Percentiles rank a stretch among this genome's conserved stretches.
Evolutionary conservation across 2,888 invertebrate species (phyloP).

Genomic region (Drosophila melanocephala): DNA sequence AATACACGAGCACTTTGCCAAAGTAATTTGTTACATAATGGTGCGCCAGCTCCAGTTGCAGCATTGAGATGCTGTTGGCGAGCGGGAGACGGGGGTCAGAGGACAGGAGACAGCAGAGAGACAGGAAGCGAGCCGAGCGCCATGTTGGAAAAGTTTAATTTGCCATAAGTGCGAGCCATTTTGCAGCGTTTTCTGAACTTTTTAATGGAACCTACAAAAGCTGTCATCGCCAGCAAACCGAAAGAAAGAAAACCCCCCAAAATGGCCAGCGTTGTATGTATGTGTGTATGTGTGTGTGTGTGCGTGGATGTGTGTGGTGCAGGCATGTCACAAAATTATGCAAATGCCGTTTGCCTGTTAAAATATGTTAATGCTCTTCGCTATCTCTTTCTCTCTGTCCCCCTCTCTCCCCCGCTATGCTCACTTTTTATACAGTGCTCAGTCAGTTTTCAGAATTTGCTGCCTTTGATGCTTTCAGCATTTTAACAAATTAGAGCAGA

Average conservation of each 20-base stretch:
- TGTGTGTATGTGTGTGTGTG: not conserved
- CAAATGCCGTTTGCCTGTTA: slow-evolving; percentile 74
- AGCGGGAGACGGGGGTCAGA: not conserved
- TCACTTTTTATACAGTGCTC: slow-evolving; percentile 34
- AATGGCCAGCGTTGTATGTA: slow-evolving; percentile 30
- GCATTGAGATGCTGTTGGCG: slow-evolving; percentile 47
- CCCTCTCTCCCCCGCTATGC: not conserved
- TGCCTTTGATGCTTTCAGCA: slow-evolving; percentile 51
- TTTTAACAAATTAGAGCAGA: slow-evolving; percentile 34
- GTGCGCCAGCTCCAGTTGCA: slow-evolving; percentile 33
- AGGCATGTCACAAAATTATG: slow-evolving; percentile 70
- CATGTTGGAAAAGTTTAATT: slow-evolving; percentile 83
- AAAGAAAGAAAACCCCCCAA: slow-evolving; percentile 24
- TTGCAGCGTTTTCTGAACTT: slow-evolving; percentile 77
- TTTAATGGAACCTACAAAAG: slow-evolving; percentile 69
- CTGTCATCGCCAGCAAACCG: slow-evolving; percentile 39
- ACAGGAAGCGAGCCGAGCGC: slow-evolving; percentile 51
- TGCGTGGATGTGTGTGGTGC: not conserved
- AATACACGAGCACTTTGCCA: slow-evolving; percentile 85
- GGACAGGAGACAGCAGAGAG: not conserved
- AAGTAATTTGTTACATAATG: slow-evolving; percentile 84
- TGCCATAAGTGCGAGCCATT: slow-evolving; percentile 83
- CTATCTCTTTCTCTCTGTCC: not conserved
- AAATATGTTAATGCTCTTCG: slow-evolving; percentile 73
- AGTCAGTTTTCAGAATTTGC: slow-evolving; percentile 14